phyloP scores from a whole-genome alignment of 2,888 invertebrate species.

The Spisula solida region DNA sequence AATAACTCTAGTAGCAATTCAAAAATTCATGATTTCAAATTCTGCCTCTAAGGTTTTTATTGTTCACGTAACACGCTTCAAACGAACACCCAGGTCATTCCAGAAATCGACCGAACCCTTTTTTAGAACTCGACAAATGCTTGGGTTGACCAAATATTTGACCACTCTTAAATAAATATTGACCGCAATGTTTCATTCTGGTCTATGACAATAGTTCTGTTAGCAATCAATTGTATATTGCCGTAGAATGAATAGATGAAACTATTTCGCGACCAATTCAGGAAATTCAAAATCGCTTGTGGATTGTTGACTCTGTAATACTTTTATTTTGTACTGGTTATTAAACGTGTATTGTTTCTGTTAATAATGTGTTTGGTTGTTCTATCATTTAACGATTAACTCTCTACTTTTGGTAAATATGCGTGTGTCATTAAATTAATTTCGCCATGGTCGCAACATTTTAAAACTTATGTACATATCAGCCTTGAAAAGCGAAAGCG shows the following conservation, averaged over 20 bases:
- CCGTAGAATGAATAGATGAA: conserved; percentile 34
- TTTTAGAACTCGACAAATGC: conserved; percentile 21
- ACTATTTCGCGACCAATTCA: conserved; percentile 50
- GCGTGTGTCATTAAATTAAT: conserved; percentile 14
- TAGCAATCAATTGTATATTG: conserved; percentile 39
- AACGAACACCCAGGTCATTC: conserved; percentile 7
- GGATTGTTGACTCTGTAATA: background rate
- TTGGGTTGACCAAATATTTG: conserved; percentile 54
- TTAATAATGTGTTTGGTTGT: conserved; percentile 22
- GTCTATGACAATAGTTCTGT: conserved; percentile 28
- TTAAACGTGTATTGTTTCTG: conserved; percentile 1
- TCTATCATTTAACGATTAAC: conserved; percentile 5
- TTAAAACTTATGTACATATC: background rate
- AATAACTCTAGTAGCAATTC: conserved; percentile 9
- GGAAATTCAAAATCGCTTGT: conserved; percentile 35
- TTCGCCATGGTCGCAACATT: background rate
- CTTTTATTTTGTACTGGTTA: conserved; percentile 22
- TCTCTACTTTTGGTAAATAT: background rate
- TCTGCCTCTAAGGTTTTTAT: background rate
- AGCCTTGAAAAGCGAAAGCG: background rate
- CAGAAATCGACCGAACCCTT: conserved; percentile 11
- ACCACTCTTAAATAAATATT: conserved; percentile 55
- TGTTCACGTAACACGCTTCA: background rate
- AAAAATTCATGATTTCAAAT: background rate
- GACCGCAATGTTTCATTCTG: conserved; percentile 53